These are phyloP conservation scores for Gallinago paraguaiae DNA, from an alignment of 2,113 vertebrate genomes.

Conservation along the genomic window DNA sequence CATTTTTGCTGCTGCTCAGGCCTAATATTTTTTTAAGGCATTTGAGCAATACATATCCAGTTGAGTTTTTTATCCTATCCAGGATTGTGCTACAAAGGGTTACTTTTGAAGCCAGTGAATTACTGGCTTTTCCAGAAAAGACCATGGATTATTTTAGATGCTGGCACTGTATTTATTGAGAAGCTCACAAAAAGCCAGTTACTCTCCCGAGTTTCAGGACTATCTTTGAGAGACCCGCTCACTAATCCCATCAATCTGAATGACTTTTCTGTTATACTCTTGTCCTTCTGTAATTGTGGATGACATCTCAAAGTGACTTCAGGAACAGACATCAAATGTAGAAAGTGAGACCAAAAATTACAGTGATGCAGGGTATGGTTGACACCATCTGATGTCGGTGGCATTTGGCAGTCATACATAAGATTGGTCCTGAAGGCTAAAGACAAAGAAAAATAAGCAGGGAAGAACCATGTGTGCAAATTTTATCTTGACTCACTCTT, in stretches of 20 bases:
- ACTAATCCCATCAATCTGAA: background rate
- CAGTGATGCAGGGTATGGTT: accelerated
- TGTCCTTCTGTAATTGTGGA: background rate
- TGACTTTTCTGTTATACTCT: background rate
- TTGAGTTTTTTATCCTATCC: background rate
- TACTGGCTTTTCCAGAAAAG: background rate
- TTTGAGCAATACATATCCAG: background rate
- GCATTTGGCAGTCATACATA: background rate
- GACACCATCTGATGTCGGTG: background rate
- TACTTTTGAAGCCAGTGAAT: background rate
- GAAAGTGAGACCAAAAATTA: background rate
- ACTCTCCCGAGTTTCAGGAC: background rate
- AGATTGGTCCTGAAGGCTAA: background rate
- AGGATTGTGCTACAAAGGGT: background rate
- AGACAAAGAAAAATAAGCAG: background rate
- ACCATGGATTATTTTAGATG: background rate
- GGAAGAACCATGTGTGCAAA: background rate
- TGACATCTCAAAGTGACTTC: background rate
- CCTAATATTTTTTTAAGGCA: background rate
- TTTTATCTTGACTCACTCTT: background rate
- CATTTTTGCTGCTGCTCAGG: background rate
- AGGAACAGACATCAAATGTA: background rate
- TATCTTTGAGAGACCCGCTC: background rate
- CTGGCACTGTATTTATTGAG: background rate
- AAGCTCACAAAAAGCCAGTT: background rate